Evolutionary conservation across 2,888 invertebrate species (phyloP).

Genomic region (Venusia cambrica): DNA sequence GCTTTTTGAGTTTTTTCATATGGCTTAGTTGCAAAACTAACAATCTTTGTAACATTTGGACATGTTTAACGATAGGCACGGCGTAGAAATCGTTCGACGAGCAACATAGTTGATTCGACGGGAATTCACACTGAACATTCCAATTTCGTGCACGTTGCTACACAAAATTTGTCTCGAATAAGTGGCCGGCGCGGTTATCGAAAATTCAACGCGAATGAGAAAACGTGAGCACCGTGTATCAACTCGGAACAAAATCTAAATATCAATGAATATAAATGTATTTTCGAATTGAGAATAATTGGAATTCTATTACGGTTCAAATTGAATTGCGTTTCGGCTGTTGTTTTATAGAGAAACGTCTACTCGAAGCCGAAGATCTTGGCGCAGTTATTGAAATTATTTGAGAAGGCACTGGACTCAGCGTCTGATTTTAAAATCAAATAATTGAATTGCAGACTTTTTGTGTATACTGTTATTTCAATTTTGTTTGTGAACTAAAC

Average conservation of each 20-base stretch:
- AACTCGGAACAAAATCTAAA: constrained; percentile 34
- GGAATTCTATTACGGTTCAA: constrained; percentile 25
- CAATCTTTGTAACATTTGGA: no score
- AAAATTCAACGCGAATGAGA: constrained; percentile 46
- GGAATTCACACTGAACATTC: constrained; percentile 38
- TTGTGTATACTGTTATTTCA: constrained; percentile 1
- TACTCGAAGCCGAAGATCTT: constrained; percentile 13
- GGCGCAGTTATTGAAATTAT: constrained; percentile 18
- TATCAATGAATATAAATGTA: constrained; percentile 35
- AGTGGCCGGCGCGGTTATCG: constrained; percentile 57
- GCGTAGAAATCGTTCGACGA: constrained; percentile 27
- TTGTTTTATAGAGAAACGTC: constrained; percentile 24
- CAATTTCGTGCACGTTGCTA: constrained; percentile 56
- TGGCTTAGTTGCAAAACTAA: no score
- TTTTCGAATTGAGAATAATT: constrained; percentile 31
- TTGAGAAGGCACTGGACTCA: constrained; percentile 2
- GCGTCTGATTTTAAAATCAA: constrained; percentile 7
- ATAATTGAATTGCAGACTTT: constrained; percentile 14
- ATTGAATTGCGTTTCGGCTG: constrained; percentile 19
- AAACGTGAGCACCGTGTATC: constrained; percentile 38
- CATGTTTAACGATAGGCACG: constrained; percentile 25
- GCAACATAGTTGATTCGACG: constrained; percentile 22
- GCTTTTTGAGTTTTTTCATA: no score
- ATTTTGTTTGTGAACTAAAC: constrained; percentile 5
- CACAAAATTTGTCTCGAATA: constrained; percentile 60